A percentile compares a stretch with the other conserved stretches of the same genome.
phyloP scores from a whole-genome alignment of 2,113 vertebrate genomes.

The Trichomycterus rosablanca region DNA sequence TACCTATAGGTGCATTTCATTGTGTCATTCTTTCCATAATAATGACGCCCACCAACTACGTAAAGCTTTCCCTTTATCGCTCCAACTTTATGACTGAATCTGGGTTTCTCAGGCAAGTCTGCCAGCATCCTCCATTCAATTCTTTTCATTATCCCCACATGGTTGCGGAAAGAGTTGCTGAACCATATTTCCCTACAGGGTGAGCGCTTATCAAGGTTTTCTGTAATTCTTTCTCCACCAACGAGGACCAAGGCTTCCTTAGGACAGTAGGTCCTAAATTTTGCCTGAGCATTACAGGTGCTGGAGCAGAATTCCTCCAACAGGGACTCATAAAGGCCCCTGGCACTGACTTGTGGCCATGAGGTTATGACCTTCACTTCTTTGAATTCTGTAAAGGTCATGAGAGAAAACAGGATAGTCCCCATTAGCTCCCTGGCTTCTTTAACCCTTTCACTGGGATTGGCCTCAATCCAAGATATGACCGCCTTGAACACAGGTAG shows the following conservation, averaged over 20 bases:
- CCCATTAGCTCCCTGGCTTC: constrained; percentile 69
- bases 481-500: constrained; percentile 78
- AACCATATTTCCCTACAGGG: constrained; percentile 80
- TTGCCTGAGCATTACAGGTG: constrained; percentile 45
- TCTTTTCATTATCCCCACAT: constrained; percentile 71
- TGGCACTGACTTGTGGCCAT: constrained; percentile 47
- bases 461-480: constrained; percentile 73
- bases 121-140: constrained; percentile 81
- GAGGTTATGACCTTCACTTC: constrained; percentile 64
- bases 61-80: constrained; percentile 73
- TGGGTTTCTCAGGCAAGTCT: constrained; percentile 70
- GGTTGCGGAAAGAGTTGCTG: constrained; percentile 74
- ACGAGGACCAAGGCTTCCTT: constrained; percentile 76
- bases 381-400: constrained; percentile 80
- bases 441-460: constrained; percentile 56
- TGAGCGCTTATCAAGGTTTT: constrained; percentile 64
- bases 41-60: constrained; percentile 80
- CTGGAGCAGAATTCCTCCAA: constrained; percentile 50
- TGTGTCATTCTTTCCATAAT: constrained; percentile 70
- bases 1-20: constrained; percentile 79
- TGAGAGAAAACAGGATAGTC: constrained; percentile 77
- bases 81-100: constrained; percentile 74
- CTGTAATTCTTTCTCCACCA: constrained; percentile 74
- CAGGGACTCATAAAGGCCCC: constrained; percentile 48
- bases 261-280: constrained; percentile 70